phyloP scores from a whole-genome alignment of 2,113 vertebrate species.

The Ptyas mucosa region DNA sequence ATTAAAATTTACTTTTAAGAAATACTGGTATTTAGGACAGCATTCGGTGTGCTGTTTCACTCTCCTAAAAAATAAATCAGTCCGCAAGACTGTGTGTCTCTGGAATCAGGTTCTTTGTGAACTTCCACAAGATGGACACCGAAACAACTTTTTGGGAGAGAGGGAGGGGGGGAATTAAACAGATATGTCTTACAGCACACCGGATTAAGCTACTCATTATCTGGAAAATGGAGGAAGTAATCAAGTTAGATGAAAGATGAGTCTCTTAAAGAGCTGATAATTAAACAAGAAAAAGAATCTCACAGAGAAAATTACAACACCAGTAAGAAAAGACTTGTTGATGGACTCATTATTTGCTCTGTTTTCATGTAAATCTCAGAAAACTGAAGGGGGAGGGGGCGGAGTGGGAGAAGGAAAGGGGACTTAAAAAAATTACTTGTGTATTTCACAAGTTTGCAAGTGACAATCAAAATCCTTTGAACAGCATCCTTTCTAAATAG shows the following conservation, averaged over 20 bases:
- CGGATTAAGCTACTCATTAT: conserved; percentile 51
- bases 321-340: conserved; percentile 53
- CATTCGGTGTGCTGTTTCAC: not conserved
- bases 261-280: conserved; percentile 62
- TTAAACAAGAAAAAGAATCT: conserved; percentile 51
- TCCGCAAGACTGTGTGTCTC: not conserved
- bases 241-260: conserved; percentile 60
- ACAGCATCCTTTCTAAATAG: conserved; percentile 48
- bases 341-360: conserved; percentile 41
- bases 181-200: conserved; percentile 32
- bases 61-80: not conserved
- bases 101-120: conserved; percentile 34
- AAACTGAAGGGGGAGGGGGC: not conserved
- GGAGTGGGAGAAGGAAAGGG: not conserved
- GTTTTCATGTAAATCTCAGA: conserved; percentile 35
- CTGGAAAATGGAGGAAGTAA: conserved; percentile 48
- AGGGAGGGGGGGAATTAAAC: conserved; percentile 32
- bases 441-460: conserved; percentile 45
- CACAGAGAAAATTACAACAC: conserved; percentile 53
- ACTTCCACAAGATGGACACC: conserved; percentile 15
- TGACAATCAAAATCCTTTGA: conserved; percentile 38
- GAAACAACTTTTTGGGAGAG: conserved; percentile 23
- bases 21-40: not conserved
- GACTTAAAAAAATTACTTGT: conserved; percentile 15
- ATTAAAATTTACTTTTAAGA: not conserved